phyloP scores from a whole-genome alignment of 2,797 vertebrate genomes.

The Phoebastria nigripes region DNA sequence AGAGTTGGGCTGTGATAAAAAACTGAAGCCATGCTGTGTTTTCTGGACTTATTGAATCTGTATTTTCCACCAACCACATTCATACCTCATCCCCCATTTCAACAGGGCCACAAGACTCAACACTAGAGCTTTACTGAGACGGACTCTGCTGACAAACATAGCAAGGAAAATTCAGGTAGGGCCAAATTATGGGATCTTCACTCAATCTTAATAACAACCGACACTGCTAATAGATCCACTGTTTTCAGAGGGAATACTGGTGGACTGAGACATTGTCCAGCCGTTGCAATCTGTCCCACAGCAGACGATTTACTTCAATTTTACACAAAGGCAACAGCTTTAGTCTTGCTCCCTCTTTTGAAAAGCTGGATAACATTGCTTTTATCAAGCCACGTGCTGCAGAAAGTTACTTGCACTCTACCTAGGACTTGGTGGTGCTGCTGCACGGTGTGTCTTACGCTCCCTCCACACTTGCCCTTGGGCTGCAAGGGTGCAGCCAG shows the following conservation, averaged over 20 bases:
- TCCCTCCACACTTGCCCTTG: background rate
- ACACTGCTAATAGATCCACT: background rate
- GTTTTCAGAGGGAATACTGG: background rate
- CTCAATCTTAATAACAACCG: background rate
- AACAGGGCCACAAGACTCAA: background rate
- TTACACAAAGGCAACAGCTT: background rate
- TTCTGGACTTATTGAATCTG: background rate
- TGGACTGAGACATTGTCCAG: background rate
- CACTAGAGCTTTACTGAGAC: background rate
- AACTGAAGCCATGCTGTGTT: background rate
- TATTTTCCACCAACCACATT: background rate
- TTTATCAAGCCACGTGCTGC: background rate
- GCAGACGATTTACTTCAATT: background rate
- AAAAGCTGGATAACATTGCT: background rate
- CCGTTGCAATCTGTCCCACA: background rate
- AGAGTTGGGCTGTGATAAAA: background rate
- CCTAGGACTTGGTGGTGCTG: background rate
- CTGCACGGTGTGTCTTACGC: background rate
- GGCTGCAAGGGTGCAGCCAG: background rate
- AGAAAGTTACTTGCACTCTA: background rate
- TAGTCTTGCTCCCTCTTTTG: background rate
- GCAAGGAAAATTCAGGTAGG: background rate
- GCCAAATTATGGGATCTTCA: background rate
- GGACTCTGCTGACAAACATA: background rate
- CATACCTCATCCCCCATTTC: background rate